A percentile compares a stretch with the other conserved stretches of the same genome.
phyloP scores from a whole-genome alignment of 2,797 vertebrate genomes.

The Sciurus carolinensis region DNA sequence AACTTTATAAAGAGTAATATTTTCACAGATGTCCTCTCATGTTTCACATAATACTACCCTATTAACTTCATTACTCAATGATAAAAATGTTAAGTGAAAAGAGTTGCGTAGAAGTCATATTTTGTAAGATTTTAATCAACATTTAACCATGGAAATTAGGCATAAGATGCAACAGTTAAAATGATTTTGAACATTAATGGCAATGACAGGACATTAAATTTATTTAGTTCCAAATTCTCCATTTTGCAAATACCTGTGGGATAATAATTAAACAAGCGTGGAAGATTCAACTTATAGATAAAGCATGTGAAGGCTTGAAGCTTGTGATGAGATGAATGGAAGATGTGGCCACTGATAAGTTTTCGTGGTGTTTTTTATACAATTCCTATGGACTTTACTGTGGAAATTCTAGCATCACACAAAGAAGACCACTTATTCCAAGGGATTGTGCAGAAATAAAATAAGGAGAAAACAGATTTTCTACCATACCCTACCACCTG shows the following conservation, averaged over 20 bases:
- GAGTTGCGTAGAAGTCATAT: neutral
- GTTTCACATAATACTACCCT: slow-evolving; percentile 44
- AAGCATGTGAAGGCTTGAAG: neutral
- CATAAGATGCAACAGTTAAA: neutral
- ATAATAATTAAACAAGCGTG: neutral
- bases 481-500: neutral
- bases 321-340: neutral
- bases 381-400: neutral
- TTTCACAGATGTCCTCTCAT: slow-evolving; percentile 58
- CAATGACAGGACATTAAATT: neutral
- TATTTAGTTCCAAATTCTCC: slow-evolving; percentile 13
- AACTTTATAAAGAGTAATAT: slow-evolving; percentile 42
- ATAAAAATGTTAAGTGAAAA: slow-evolving; percentile 34
- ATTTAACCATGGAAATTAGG: neutral
- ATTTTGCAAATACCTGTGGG: slow-evolving; percentile 17
- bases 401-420: neutral
- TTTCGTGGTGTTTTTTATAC: neutral
- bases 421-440: neutral
- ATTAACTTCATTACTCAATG: slow-evolving; percentile 33
- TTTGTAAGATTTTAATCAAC: slow-evolving; percentile 57
- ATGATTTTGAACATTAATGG: neutral
- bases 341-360: neutral
- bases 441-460: neutral
- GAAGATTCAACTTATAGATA: neutral
- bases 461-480: slow-evolving; percentile 31